Evolutionary conservation across 92 coral and sea anemone genomes (phyloP).

Genomic region (Paramuricea clavata): DNA sequence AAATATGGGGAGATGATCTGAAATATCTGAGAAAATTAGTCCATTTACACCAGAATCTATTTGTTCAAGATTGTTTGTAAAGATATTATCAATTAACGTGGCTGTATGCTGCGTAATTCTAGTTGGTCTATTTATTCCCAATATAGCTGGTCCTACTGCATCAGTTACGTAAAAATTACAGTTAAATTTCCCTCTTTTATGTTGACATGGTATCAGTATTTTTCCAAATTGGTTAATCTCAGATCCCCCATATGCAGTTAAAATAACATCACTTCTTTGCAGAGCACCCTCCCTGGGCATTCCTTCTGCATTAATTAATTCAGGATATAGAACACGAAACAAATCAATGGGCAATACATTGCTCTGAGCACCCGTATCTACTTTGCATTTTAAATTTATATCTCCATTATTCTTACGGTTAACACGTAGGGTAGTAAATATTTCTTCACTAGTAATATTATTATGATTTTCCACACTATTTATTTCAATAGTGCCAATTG

Average conservation of each 20-base stretch:
- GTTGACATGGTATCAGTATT: constrained; percentile 25
- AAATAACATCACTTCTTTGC: constrained; percentile 49
- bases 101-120: too few relatives aligned
- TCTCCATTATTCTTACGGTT: background rate
- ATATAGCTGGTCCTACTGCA: constrained; percentile 51
- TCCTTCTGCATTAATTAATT: constrained; percentile 42
- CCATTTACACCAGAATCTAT: too few relatives aligned
- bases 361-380: constrained; percentile 62
- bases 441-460: constrained; percentile 7
- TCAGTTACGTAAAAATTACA: constrained; percentile 48
- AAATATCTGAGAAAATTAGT: too few relatives aligned
- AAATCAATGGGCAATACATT: constrained; percentile 61
- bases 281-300: constrained; percentile 46
- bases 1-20: too few relatives aligned
- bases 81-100: too few relatives aligned
- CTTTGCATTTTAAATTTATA: too few relatives aligned
- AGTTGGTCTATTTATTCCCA: too few relatives aligned
- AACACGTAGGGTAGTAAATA: constrained; percentile 17
- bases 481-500: constrained; percentile 36
- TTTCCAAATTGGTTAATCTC: constrained; percentile 22
- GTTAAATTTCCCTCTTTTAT: constrained; percentile 12
- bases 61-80: too few relatives aligned
- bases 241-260: constrained; percentile 53
- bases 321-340: constrained; percentile 43
- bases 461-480: background rate